Percentiles rank a stretch among this genome's conserved stretches.
phyloP scores from a whole-genome alignment of 2,888 invertebrate genomes.

The Tuberolachnus salignus region DNA sequence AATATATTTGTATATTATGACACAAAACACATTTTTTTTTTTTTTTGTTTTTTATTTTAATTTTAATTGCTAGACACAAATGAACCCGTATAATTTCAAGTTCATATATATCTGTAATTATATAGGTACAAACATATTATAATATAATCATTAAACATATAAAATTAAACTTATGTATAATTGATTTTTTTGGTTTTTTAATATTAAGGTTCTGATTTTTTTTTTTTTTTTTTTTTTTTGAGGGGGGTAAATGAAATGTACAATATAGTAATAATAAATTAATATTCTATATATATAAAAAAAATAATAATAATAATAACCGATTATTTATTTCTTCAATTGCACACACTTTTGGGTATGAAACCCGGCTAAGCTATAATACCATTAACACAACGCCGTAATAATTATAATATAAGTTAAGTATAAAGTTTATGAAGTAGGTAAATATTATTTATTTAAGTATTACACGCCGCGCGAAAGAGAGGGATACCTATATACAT shows the following conservation, averaged over 20 bases:
- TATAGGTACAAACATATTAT: not conserved
- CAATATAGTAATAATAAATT: no score
- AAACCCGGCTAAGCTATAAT: constrained; percentile 28
- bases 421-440: not conserved
- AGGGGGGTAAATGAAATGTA: no score
- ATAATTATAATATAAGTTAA: constrained; percentile 20
- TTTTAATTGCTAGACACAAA: constrained; percentile 25
- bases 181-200: not conserved
- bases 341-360: constrained; percentile 41
- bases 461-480: constrained; percentile 40
- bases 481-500: constrained; percentile 1
- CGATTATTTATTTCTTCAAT: constrained; percentile 38
- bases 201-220: no score
- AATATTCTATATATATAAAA: not conserved
- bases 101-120: constrained; percentile 30
- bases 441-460: constrained; percentile 6
- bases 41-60: not conserved
- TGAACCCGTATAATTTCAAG: constrained; percentile 31
- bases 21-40: constrained; percentile 19
- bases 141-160: constrained; percentile 26
- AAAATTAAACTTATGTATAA: constrained; percentile 17
- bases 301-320: not conserved
- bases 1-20: constrained; percentile 36
- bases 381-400: constrained; percentile 42
- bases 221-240: no score